Evolutionary conservation across 2,113 vertebrate species (phyloP).

Genomic region (Xenus cinereus): DNA sequence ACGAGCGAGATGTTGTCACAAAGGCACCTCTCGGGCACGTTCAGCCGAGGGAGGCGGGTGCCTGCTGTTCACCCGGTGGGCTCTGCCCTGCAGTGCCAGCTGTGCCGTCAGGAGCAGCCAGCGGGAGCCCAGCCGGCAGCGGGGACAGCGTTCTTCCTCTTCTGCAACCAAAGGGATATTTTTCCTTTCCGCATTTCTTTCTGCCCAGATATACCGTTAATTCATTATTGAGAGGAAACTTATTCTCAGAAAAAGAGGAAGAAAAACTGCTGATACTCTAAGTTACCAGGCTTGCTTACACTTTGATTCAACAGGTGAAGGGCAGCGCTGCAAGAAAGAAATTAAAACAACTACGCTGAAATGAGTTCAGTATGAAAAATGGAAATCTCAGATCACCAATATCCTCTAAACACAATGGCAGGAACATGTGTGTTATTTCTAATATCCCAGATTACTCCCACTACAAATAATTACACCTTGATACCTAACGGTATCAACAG

Average conservation of each 20-base stretch:
- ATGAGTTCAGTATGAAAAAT: neutral
- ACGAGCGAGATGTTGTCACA: neutral
- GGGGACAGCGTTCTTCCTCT: neutral
- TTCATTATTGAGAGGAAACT: neutral
- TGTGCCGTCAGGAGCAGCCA: neutral
- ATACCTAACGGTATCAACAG: neutral
- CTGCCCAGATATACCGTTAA: neutral
- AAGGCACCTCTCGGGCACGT: neutral
- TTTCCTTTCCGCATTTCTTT: neutral
- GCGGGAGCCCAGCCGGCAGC: neutral
- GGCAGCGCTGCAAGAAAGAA: neutral
- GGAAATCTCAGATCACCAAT: neutral
- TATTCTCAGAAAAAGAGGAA: neutral
- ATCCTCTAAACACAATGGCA: neutral
- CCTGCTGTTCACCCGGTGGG: neutral
- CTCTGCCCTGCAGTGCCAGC: fast-evolving
- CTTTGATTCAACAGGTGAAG: neutral
- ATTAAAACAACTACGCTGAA: neutral
- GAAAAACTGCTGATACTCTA: neutral
- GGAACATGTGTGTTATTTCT: neutral
- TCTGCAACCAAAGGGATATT: neutral
- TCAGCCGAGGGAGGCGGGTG: neutral
- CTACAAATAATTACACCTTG: neutral
- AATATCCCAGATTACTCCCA: neutral
- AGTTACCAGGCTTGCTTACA: neutral